Base-by-base conservation (phyloP, 2,888 invertebrate genomes). In the Julus scandinavius region DNA sequence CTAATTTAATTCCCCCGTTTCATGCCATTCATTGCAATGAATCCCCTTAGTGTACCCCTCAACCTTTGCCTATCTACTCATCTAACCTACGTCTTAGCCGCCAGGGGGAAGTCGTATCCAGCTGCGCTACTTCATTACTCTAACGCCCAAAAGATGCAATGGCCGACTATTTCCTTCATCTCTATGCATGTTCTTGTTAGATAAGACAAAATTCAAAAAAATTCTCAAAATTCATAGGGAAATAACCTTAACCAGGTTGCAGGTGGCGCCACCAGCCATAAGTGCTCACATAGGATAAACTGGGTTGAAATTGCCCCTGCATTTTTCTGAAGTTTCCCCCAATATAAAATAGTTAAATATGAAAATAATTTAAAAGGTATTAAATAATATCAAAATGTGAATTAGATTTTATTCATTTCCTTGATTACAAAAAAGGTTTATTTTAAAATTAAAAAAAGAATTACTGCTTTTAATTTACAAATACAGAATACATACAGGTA, bases 111-210 rank as follows among this genome's bases (percentile, higher is more conserved):
- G 87, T 87, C 63, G 58, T 87, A 63, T 87, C 87, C 87, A 40
- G 58, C 87, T 87, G 87, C n/a, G 87, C 40, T 87, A 41, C 87
- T 85, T 87, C 87, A 87, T 87, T 87, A 87, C 54, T 87, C 38
- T 63, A 87, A 87, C 87, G 87, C 87, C 87, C 87, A 87, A 87
- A 49, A 85, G 85, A 85, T 49, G 85, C 45, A 85, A 80, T 80
- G 80, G 80, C 80, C 80, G 80, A 80, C 80, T 29, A 80, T 80
- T 80, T 80, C 80, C 80, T 80, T 80, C 80, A 80, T 80, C 38
- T 29, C 80, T 80, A 38, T 11, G 80, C 13, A 80, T 29, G 80
- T 80, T 80, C 80, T 80, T 9, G 38, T 80, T 20, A 80, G 80
- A 80, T 80, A 80, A 45, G 80, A 11, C 5, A 20, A 80, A 80